Conservation (phyloP, 2,888 invertebrate species). For the Chrysomela aeneicollis region DNA sequence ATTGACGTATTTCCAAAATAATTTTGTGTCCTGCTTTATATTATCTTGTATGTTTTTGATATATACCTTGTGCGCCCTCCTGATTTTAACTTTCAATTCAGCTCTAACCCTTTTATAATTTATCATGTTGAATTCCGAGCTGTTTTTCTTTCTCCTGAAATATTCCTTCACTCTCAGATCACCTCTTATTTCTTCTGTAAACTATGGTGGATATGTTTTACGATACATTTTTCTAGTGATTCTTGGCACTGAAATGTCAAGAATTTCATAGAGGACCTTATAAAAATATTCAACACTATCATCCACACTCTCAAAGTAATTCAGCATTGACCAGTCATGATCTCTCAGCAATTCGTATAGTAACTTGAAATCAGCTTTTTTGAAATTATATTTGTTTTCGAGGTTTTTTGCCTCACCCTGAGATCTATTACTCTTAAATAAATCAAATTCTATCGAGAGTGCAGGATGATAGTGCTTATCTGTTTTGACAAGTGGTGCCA, state of each 20-base stretch:
- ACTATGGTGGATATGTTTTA: slow-evolving; percentile 17
- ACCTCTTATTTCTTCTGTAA: slow-evolving; percentile 10
- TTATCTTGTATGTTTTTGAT: too few relatives aligned
- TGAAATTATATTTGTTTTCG: slow-evolving; percentile 8
- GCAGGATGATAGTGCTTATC: slow-evolving; percentile 10
- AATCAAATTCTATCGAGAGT: slow-evolving; percentile 8
- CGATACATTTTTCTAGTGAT: too few relatives aligned
- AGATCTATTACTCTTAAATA: slow-evolving; percentile 2
- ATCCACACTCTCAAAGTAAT: too few relatives aligned
- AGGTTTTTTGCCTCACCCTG: too few relatives aligned
- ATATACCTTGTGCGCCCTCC: too few relatives aligned
- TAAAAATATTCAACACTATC: too few relatives aligned
- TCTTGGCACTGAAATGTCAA: too few relatives aligned
- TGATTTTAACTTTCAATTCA: too few relatives aligned
- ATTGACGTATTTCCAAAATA: slow-evolving; percentile 17
- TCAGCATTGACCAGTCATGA: too few relatives aligned
- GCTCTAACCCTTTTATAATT: slow-evolving; percentile 14
- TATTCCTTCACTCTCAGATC: slow-evolving; percentile 10
- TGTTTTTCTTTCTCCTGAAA: slow-evolving; percentile 9
- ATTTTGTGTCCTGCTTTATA: background rate
- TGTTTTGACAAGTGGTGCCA: too few relatives aligned
- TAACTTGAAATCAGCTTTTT: slow-evolving; percentile 2
- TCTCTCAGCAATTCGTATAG: too few relatives aligned
- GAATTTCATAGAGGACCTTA: too few relatives aligned
- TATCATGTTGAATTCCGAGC: slow-evolving; percentile 3